phyloP scores from a whole-genome alignment of 2,888 invertebrate genomes.

The Sminthurides aquaticus region DNA sequence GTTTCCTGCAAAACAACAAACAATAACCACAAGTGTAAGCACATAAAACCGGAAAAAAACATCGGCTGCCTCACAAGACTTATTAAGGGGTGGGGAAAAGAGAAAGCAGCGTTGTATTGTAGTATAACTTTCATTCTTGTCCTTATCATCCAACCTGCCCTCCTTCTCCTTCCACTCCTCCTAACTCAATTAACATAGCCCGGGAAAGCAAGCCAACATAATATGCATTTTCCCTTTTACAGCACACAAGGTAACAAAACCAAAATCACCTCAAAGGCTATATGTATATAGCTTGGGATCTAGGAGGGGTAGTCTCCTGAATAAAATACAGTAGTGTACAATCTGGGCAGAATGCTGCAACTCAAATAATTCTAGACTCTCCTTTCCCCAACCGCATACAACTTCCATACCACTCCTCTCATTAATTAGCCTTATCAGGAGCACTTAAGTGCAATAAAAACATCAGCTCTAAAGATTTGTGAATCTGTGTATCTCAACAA shows the following conservation, averaged over 20 bases:
- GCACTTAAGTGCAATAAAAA: neutral
- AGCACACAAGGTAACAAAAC: neutral
- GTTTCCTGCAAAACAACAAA: conserved; percentile 35
- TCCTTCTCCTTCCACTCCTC: neutral
- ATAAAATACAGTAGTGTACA: neutral
- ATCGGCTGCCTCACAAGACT: too few relatives aligned
- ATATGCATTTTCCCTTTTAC: too few relatives aligned
- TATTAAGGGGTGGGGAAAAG: too few relatives aligned
- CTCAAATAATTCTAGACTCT: neutral
- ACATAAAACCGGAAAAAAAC: neutral
- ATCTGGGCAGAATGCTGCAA: neutral
- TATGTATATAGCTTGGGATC: too few relatives aligned
- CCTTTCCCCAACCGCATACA: neutral
- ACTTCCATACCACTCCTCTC: neutral
- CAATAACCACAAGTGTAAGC: too few relatives aligned
- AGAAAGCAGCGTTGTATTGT: too few relatives aligned
- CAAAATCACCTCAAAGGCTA: too few relatives aligned
- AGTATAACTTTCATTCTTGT: too few relatives aligned
- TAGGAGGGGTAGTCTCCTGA: too few relatives aligned
- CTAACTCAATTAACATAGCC: neutral
- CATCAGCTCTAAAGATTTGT: neutral
- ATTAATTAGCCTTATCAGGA: neutral
- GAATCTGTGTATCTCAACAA: neutral
- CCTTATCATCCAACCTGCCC: neutral
- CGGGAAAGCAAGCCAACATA: neutral